Percentiles rank a stretch among this genome's conserved stretches.
These are phyloP conservation scores for Pseudoips prasinana DNA, from an alignment of 2,888 invertebrate species.

Conservation along the genomic window DNA sequence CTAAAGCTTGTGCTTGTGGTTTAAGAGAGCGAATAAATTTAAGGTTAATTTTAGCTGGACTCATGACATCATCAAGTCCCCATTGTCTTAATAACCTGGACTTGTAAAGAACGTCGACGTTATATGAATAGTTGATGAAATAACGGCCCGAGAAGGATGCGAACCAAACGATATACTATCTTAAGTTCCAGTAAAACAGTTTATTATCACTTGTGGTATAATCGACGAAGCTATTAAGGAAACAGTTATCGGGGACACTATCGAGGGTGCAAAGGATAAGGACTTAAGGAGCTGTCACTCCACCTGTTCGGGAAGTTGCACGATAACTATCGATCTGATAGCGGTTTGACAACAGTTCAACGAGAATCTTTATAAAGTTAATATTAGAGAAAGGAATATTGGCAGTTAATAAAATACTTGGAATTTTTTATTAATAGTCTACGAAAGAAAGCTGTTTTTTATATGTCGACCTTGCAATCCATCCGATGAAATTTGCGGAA, in stretches of 20 bases:
- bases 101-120: slow-evolving; percentile 18
- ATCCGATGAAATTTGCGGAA: no score
- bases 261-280: slow-evolving; percentile 35
- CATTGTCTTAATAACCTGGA: slow-evolving; percentile 15
- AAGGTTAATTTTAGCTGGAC: no score
- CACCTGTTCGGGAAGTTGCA: slow-evolving; percentile 31
- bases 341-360: slow-evolving; percentile 28
- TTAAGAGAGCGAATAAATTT: no score
- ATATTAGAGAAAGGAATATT: slow-evolving; percentile 12
- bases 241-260: slow-evolving; percentile 41
- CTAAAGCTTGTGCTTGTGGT: no score
- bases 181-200: slow-evolving; percentile 31
- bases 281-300: slow-evolving; percentile 26
- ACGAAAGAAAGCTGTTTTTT: no score
- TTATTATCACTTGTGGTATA: slow-evolving; percentile 39
- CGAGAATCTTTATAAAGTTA: slow-evolving; percentile 18
- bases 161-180: slow-evolving; percentile 28
- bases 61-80: no score
- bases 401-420: no score
- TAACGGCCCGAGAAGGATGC: slow-evolving; percentile 25
- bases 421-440: no score
- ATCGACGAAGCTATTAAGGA: slow-evolving; percentile 40
- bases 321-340: slow-evolving; percentile 35
- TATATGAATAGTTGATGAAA: slow-evolving; percentile 26
- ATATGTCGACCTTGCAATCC: no score